Percentiles rank a stretch among this genome's conserved stretches.
These are phyloP conservation scores for Odontocolon sp. DNA, from an alignment of 2,888 invertebrate genomes.

Conservation along the genomic window DNA sequence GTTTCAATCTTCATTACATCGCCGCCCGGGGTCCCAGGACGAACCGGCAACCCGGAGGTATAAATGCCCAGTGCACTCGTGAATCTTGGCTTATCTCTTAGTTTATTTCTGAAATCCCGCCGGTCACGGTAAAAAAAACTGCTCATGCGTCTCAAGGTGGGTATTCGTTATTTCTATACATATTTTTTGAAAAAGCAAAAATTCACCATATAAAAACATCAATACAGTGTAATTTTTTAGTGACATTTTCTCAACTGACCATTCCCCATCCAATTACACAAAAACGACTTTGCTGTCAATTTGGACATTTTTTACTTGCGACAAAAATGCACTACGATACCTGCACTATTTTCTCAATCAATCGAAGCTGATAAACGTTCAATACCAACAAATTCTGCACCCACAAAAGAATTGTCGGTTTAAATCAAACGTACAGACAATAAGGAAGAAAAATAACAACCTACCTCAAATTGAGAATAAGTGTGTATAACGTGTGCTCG, in stretches of 20 bases:
- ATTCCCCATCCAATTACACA: too few species aligned
- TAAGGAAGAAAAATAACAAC: too few species aligned
- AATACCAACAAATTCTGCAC: too few species aligned
- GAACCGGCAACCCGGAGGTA: constrained; percentile 48
- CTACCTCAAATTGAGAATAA: too few species aligned
- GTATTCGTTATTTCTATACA: constrained; percentile 52
- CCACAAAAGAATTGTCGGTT: too few species aligned
- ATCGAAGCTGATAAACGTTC: too few species aligned
- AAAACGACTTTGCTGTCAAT: too few species aligned
- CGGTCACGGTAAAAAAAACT: constrained; percentile 43
- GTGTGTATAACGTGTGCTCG: not conserved
- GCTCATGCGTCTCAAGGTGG: constrained; percentile 76
- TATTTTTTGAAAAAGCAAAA: not conserved
- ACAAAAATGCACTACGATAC: too few species aligned
- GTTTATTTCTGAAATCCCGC: constrained; percentile 28
- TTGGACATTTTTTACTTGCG: too few species aligned
- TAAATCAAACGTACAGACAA: too few species aligned
- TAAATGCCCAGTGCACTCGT: constrained; percentile 63
- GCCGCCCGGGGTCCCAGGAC: constrained; percentile 17
- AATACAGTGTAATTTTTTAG: not conserved
- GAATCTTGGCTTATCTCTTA: constrained; percentile 69
- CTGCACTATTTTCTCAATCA: too few species aligned
- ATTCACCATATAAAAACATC: not conserved
- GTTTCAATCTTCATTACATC: constrained; percentile 73
- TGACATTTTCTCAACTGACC: too few species aligned